Evolutionary conservation across 2,797 vertebrate genomes (phyloP).

Genomic region (Morelia viridis): DNA sequence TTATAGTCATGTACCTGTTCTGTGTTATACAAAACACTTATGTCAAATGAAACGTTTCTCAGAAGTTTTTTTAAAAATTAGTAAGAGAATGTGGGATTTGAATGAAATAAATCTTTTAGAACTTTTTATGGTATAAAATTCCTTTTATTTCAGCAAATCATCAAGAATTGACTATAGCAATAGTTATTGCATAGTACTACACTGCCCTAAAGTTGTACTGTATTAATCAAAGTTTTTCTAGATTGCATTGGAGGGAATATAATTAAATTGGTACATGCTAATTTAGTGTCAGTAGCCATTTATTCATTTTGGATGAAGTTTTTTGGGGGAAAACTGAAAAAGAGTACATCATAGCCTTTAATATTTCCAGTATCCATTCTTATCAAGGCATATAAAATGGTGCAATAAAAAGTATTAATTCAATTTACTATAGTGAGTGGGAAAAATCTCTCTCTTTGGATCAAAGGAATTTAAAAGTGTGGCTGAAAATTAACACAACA

Average conservation of each 20-base stretch:
- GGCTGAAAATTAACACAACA: neutral
- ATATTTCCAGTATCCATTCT: neutral
- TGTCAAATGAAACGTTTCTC: neutral
- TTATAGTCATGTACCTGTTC: neutral
- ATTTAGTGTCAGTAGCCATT: neutral
- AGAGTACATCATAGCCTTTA: neutral
- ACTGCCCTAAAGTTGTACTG: neutral
- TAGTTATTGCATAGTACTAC: neutral
- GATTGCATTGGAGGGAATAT: neutral
- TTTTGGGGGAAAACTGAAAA: neutral
- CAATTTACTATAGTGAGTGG: neutral
- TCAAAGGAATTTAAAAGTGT: neutral
- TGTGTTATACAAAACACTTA: too few relatives aligned
- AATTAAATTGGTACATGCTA: neutral
- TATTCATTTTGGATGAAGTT: neutral
- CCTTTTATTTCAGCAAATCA: neutral
- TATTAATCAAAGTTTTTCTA: neutral
- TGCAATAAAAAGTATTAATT: neutral
- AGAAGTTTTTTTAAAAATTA: neutral
- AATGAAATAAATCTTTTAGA: neutral
- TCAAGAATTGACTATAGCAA: neutral
- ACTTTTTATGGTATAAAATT: neutral
- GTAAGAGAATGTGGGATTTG: neutral
- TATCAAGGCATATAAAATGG: neutral
- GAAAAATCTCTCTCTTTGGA: neutral